phyloP scores from a whole-genome alignment of 2,113 vertebrate genomes.

The Tetrao urogallus region DNA sequence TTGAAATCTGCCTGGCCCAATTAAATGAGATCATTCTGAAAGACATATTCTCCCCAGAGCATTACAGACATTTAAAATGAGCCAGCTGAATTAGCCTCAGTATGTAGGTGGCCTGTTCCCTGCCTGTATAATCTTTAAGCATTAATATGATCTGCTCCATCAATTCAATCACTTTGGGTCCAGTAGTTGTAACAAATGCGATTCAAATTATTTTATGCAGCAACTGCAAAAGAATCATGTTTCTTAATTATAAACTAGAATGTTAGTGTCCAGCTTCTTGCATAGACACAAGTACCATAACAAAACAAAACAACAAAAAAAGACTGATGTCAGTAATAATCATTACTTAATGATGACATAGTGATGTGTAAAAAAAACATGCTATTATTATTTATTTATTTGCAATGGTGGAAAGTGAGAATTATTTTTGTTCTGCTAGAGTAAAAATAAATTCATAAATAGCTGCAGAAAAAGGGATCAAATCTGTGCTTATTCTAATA shows the following conservation, averaged over 20 bases:
- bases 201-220: neutral
- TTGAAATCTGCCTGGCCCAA: neutral
- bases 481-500: neutral
- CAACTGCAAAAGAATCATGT: neutral
- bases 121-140: neutral
- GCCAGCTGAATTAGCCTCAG: neutral
- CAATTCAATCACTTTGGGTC: neutral
- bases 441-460: neutral
- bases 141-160: neutral
- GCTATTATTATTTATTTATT: neutral
- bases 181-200: neutral
- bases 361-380: neutral
- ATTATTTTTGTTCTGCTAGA: neutral
- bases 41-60: neutral
- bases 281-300: neutral
- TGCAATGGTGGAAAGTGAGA: neutral
- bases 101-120: neutral
- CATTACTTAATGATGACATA: neutral
- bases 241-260: neutral
- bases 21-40: slow-evolving; percentile 7
- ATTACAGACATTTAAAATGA: neutral
- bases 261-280: neutral
- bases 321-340: neutral
- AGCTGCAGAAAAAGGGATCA: neutral
- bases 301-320: neutral